Conservation (phyloP, 2,888 invertebrate genomes). For the Phyto melanocephala region DNA sequence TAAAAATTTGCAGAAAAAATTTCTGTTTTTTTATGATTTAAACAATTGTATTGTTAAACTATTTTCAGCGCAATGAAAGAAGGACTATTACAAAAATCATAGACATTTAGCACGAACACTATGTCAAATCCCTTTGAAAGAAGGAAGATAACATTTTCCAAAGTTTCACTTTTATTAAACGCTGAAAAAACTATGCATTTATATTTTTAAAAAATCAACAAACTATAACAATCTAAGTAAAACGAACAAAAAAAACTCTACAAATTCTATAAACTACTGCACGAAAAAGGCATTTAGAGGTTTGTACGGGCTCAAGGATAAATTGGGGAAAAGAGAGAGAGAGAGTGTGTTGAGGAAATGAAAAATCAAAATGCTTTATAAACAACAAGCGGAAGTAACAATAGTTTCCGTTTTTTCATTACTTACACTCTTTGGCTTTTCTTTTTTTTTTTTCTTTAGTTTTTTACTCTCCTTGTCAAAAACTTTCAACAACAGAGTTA, state of each 20-base stretch:
- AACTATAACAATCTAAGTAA: constrained; percentile 12
- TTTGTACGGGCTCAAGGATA: neutral
- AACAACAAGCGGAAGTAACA: constrained; percentile 63
- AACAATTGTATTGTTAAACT: constrained; percentile 64
- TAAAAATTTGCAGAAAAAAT: constrained; percentile 61
- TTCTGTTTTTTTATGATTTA: neutral
- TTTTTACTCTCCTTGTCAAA: neutral
- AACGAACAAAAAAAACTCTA: constrained; percentile 25
- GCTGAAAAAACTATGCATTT: neutral
- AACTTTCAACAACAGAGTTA: constrained; percentile 30
- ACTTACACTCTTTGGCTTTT: neutral
- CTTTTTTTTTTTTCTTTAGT: neutral
- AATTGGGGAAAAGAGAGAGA: too few species aligned
- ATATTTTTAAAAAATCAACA: neutral
- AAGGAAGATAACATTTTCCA: constrained; percentile 43
- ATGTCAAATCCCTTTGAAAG: constrained; percentile 19
- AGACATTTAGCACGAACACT: neutral
- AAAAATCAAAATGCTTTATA: constrained; percentile 56
- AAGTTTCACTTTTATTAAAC: constrained; percentile 63
- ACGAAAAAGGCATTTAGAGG: neutral
- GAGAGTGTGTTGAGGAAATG: constrained; percentile 33
- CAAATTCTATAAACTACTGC: constrained; percentile 19
- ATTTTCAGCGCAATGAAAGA: constrained; percentile 56
- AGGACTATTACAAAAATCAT: constrained; percentile 2
- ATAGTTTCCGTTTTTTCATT: constrained; percentile 56